Percentiles rank a stretch among this genome's conserved stretches.
Conservation (phyloP, 2,888 invertebrate species). For the Tenthredo mesomela region DNA sequence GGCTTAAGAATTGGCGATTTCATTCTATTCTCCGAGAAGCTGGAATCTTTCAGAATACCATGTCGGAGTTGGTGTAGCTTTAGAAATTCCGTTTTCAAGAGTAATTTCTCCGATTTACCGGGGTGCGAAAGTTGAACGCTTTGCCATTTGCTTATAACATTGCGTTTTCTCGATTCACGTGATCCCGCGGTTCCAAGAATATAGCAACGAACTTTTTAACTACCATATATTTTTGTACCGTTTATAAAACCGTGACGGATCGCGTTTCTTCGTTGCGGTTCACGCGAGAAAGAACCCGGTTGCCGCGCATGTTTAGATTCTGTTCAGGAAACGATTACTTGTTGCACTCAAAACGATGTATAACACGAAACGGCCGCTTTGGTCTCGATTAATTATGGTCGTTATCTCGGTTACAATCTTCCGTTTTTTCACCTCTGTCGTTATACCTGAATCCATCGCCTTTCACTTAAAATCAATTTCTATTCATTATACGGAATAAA, state of each 20-base stretch:
- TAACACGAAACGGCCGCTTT: conserved; percentile 6
- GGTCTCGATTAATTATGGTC: conserved; percentile 33
- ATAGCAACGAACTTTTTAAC: conserved; percentile 6
- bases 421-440: neutral
- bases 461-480: neutral
- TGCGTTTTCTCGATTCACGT: conserved; percentile 32
- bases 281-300: conserved; percentile 33
- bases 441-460: neutral
- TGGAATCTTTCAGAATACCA: neutral
- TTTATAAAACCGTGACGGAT: conserved; percentile 43
- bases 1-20: conserved; percentile 33
- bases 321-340: conserved; percentile 50
- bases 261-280: conserved; percentile 31
- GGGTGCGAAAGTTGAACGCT: neutral
- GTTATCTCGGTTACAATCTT: conserved; percentile 21
- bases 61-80: conserved; percentile 4
- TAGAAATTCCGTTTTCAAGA: conserved; percentile 2
- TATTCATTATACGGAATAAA: neutral
- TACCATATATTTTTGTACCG: conserved; percentile 29
- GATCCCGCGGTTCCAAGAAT: neutral
- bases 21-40: conserved; percentile 19
- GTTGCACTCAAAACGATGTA: conserved; percentile 45
- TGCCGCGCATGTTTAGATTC: conserved; percentile 41
- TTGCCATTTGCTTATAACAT: neutral
- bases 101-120: neutral